Percentiles rank a stretch among this genome's conserved stretches.
Conservation (phyloP, 23 tunicate species). For the Aplidium turbinatum region DNA sequence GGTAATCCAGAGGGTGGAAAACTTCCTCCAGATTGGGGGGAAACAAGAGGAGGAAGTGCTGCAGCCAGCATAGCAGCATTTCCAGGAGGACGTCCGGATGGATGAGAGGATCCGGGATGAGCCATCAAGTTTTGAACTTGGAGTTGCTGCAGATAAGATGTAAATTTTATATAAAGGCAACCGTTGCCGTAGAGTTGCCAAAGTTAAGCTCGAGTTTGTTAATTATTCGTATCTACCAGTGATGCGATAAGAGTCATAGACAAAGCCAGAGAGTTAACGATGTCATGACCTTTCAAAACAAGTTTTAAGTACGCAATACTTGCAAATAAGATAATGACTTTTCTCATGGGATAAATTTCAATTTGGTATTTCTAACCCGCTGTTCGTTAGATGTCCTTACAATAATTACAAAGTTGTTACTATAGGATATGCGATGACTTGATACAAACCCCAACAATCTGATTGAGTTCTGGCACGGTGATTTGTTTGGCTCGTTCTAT, state of each 20-base stretch:
- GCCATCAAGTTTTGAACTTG: conserved; percentile 84
- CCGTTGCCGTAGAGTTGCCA: too few relatives aligned
- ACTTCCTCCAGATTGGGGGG: conserved; percentile 43
- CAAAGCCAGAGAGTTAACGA: too few relatives aligned
- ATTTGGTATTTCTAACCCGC: too few relatives aligned
- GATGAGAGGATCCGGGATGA: conserved; percentile 54
- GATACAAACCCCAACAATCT: conserved; percentile 94
- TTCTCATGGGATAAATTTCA: too few relatives aligned
- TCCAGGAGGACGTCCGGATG: conserved; percentile 54
- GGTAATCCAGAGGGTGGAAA: conserved; percentile 47
- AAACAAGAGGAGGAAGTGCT: conserved; percentile 39
- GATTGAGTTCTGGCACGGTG: conserved; percentile 76
- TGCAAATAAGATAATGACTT: too few relatives aligned
- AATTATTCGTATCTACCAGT: neutral
- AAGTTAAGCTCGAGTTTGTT: too few relatives aligned
- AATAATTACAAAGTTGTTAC: too few relatives aligned
- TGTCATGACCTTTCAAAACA: too few relatives aligned
- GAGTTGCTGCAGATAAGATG: conserved; percentile 52
- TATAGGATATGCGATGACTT: too few relatives aligned
- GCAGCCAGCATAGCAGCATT: conserved; percentile 55
- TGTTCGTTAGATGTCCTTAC: too few relatives aligned
- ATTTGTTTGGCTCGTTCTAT: conserved; percentile 97
- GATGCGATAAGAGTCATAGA: neutral
- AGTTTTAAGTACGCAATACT: too few relatives aligned
- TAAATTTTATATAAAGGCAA: too few relatives aligned